Evolutionary conservation across 2,113 vertebrate genomes (phyloP), one percentile per base, ranked within the genome.

Genomic region (Bos javanicus): DNA sequence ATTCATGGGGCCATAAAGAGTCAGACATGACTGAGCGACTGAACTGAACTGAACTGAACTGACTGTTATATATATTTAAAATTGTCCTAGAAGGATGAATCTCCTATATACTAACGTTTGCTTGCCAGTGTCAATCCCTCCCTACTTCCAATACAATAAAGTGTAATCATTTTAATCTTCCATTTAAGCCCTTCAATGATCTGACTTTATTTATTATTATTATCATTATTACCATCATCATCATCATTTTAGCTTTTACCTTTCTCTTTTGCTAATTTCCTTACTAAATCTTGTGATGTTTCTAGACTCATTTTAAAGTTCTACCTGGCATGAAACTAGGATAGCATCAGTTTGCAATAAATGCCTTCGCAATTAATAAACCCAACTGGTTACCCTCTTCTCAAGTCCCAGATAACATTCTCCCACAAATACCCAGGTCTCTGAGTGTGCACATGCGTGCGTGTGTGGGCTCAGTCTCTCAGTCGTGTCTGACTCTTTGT

Each of bases 251-350:
- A 71, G 36, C 4, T 30, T n/a, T 56, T n/a, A n/a, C 4, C 30
- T 81, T 60, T 92, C 46, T 62, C 43, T 76, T 85, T 87, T 57
- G 4, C 46, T 86, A 89, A 60, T 26, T 89, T 88, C 48, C 48
- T 94, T 97, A 48, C 10, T 33, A 74, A 88, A 30, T 62, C 14
- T 64, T 80, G 0, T 59, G 16, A 25, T 26, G 16, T 54, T 85
- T 97, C 28, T 94, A 84, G 83, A 60, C 6, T 83, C 17, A 36
- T 19, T 59, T 78, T 62, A 80, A 23, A 54, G 23, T 23, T 85
- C 9, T 84, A 48, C 23, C 23, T 36, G 48, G 10, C 1, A 26
- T 14, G 43, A 94, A 46, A 52, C 14, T 60, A 80, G 10, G 0
- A 67, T 39, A 59, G n/a, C 23, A 59, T 8, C 39, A 5, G 2